A percentile compares a stretch with the other conserved stretches of the same genome.
These are phyloP conservation scores for Dastarcus helophoroides DNA, from an alignment of 2,888 invertebrate genomes.

Conservation along the genomic window DNA sequence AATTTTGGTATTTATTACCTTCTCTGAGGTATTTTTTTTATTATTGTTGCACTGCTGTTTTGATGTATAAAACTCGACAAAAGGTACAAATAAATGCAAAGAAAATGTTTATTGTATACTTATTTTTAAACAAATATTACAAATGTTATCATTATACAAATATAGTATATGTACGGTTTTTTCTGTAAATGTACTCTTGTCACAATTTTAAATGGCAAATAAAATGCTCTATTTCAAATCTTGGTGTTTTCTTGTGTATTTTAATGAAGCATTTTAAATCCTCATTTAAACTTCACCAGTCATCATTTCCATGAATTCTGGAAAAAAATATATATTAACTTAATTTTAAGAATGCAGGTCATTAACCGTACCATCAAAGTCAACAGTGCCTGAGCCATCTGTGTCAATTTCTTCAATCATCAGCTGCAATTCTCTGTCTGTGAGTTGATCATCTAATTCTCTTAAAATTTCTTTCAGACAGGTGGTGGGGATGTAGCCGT, in stretches of 20 bases:
- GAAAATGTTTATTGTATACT: no score
- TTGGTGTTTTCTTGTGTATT: no score
- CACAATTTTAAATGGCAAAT: background rate
- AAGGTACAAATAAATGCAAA: no score
- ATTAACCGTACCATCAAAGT: constrained; percentile 78
- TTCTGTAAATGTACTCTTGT: background rate
- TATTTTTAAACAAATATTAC: constrained; percentile 1
- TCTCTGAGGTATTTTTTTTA: no score
- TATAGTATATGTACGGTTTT: background rate
- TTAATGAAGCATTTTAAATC: no score
- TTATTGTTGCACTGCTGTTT: no score
- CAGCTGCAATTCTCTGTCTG: constrained; percentile 86
- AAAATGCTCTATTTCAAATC: no score
- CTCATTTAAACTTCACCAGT: constrained; percentile 58
- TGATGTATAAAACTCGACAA: no score
- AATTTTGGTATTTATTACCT: no score
- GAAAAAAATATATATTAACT: constrained; percentile 35
- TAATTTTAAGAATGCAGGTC: background rate
- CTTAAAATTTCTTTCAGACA: constrained; percentile 89
- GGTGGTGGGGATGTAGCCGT: constrained; percentile 87
- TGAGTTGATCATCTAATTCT: constrained; percentile 91
- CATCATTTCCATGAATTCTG: constrained; percentile 96
- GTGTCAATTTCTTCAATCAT: constrained; percentile 98
- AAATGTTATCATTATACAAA: constrained; percentile 1
- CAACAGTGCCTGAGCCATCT: constrained; percentile 96